phyloP scores from a whole-genome alignment of 2,113 vertebrate species.

The Pardalotus punctatus region DNA sequence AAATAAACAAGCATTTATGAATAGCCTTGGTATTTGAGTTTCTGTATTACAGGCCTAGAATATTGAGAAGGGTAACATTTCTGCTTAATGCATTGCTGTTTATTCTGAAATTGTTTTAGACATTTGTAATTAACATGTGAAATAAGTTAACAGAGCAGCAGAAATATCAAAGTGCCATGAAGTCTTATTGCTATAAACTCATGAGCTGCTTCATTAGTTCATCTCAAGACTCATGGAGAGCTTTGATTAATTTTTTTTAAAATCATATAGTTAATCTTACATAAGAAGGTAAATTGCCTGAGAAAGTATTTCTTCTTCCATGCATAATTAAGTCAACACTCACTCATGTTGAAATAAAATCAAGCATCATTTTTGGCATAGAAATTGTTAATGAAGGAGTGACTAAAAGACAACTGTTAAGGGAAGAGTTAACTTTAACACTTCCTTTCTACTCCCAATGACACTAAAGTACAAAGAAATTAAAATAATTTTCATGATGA shows the following conservation, averaged over 20 bases:
- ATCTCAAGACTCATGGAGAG: neutral
- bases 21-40: neutral
- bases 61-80: neutral
- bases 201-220: slow-evolving; percentile 4
- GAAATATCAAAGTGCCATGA: neutral
- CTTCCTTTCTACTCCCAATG: neutral
- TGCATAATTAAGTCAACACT: slow-evolving; percentile 5
- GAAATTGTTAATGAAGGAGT: neutral
- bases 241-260: neutral
- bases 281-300: neutral
- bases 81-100: neutral
- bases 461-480: neutral
- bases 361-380: neutral
- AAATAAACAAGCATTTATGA: neutral
- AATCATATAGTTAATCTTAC: neutral
- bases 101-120: neutral
- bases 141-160: neutral
- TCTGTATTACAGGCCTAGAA: neutral
- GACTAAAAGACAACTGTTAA: neutral
- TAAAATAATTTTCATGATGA: neutral
- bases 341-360: neutral
- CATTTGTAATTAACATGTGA: neutral
- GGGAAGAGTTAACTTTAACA: neutral
- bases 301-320: neutral
- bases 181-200: neutral